These are phyloP conservation scores for Paramuricea clavata DNA, from an alignment of 92 coral and sea anemone genomes.

Conservation along the genomic window DNA sequence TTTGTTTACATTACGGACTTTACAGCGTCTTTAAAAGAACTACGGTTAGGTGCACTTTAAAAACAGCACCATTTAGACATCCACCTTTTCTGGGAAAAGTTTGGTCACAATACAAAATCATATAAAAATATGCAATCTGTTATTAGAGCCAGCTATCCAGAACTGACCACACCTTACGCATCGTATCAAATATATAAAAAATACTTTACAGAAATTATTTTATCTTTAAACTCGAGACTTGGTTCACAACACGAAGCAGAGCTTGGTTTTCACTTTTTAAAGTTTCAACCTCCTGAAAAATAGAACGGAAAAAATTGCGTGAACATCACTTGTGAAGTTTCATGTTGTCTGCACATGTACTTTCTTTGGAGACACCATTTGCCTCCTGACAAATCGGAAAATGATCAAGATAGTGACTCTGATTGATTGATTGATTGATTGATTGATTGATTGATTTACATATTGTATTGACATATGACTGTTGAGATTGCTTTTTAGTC, in stretches of 20 bases:
- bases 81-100: not conserved
- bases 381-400: too few relatives aligned
- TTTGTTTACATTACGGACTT: too few relatives aligned
- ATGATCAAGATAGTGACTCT: too few relatives aligned
- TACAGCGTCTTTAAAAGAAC: too few relatives aligned
- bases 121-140: constrained; percentile 20
- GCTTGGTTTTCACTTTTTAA: constrained; percentile 84
- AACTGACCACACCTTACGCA: not conserved
- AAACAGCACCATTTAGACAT: not conserved
- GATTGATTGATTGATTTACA: too few relatives aligned
- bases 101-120: constrained; percentile 33
- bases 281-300: constrained; percentile 80
- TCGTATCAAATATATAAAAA: not conserved
- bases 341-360: too few relatives aligned
- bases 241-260: constrained; percentile 93
- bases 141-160: not conserved
- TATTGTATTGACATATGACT: too few relatives aligned
- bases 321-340: not conserved
- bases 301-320: not conserved
- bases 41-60: too few relatives aligned
- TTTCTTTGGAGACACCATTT: too few relatives aligned
- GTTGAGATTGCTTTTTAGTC: too few relatives aligned
- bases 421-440: too few relatives aligned
- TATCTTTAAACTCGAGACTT: constrained; percentile 39
- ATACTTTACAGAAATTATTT: constrained; percentile 44